These are phyloP conservation scores for Acanthosepion pharaonis DNA, from an alignment of 2,888 invertebrate species.

Conservation along the genomic window DNA sequence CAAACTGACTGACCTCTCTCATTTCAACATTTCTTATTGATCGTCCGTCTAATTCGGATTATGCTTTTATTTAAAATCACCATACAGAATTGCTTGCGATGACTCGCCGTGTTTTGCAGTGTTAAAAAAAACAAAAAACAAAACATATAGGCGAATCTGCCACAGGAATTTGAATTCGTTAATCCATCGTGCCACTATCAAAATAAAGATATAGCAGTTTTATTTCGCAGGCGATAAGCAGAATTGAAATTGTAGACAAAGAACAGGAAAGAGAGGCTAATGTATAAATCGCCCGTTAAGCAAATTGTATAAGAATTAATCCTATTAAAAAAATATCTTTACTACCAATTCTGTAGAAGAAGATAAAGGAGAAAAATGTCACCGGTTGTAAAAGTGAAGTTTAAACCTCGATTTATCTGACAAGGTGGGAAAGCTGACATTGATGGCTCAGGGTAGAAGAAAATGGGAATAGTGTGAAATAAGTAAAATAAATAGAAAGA, in stretches of 20 bases:
- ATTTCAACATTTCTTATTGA: background rate
- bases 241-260: background rate
- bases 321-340: background rate
- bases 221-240: background rate
- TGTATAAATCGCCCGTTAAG: background rate
- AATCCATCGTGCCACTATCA: background rate
- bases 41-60: background rate
- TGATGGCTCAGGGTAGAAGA: background rate
- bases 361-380: background rate
- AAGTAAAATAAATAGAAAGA: too few relatives aligned
- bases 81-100: background rate
- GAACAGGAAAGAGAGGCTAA: background rate
- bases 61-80: background rate
- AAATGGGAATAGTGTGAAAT: too few relatives aligned
- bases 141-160: background rate
- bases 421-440: background rate
- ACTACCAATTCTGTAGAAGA: background rate
- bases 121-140: background rate
- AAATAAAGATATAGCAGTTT: background rate
- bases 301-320: constrained; percentile 9
- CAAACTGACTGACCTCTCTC: background rate
- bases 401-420: background rate
- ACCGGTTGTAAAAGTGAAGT: background rate
- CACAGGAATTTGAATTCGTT: background rate
- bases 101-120: background rate